Base-by-base conservation (phyloP, 2,113 vertebrate genomes). In the Nibea albiflora region DNA sequence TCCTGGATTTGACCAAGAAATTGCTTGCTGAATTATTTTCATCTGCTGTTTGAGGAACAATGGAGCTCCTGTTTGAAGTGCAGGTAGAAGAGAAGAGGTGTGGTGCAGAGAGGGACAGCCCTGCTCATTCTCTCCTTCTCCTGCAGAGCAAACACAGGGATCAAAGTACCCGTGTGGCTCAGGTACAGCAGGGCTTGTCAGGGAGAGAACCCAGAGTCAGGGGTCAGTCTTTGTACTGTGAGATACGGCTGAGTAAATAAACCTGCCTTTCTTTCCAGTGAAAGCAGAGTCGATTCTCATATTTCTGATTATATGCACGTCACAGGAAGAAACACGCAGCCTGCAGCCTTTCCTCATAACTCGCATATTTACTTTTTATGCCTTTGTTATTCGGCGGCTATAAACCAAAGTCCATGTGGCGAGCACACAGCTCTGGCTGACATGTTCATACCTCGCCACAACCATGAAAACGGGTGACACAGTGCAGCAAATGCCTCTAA, bases 391-490 rank as follows among this genome's bases (percentile, higher is more conserved):
- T 65, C 58, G 62, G 53, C 35, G 8, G 53, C 72, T 68, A 80
- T 91, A 86, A 91, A 90, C 71, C 76, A 90, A 89, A 92, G 85
- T 85, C 81, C 83, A 65, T 47, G 22, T 42, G 78, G 60, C 70
- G 60, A 76, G 22, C 69, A 75, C 71, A 49, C 58, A 69, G 53
- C 63, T 52, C 62, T 58, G 35, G 65, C 60, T 3, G 35, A 80
- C 72, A 8, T 56, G 22, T 71, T 46, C 11, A 5, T 19, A 11
- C 46, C 47, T 76, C 54, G 58, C 50, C 53, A 61, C 70, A 54
- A 5, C 73, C 72, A 84, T 74, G 69, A 83, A 90, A 84, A 63
- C 2, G 0, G 42, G 17, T 31, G 72, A 87, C 73, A 54, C 64
- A 20, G 22, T 47, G 66, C 68, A 70, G 68, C 80, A 79, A 73